A percentile compares a stretch with the other conserved stretches of the same genome.
phyloP scores from a whole-genome alignment of 2,797 vertebrate genomes.

The Lagodon rhomboides region DNA sequence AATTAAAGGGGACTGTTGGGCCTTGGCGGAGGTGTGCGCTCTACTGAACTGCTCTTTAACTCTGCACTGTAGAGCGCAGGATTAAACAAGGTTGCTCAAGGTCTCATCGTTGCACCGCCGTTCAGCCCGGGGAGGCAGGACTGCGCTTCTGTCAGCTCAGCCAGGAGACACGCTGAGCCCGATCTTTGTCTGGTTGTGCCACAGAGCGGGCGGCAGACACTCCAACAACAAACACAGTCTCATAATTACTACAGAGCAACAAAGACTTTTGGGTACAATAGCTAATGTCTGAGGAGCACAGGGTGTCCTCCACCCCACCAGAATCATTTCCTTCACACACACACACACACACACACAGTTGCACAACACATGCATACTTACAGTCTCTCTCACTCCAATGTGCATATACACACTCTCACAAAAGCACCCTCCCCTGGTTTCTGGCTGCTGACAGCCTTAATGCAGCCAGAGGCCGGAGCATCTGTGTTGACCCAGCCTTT shows the following conservation, averaged over 20 bases:
- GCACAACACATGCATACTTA: not conserved
- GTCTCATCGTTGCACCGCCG: not conserved
- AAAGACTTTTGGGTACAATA: slow-evolving; percentile 77
- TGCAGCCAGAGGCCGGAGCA: slow-evolving; percentile 55
- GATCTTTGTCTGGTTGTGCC: slow-evolving; percentile 43
- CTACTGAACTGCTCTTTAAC: not conserved
- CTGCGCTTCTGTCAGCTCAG: slow-evolving; percentile 37
- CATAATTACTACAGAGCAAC: slow-evolving; percentile 70
- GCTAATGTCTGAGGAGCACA: slow-evolving; percentile 60
- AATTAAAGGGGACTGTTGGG: too few species aligned
- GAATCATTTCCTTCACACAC: slow-evolving; percentile 47
- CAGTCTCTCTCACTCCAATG: not conserved
- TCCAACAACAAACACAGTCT: slow-evolving; percentile 69
- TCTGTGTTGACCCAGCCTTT: slow-evolving; percentile 81
- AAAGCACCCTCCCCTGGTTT: slow-evolving; percentile 35
- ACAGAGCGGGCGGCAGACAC: slow-evolving; percentile 48
- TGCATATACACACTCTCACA: slow-evolving; percentile 30
- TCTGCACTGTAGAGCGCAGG: not conserved
- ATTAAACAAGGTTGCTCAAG: not conserved
- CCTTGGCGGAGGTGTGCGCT: too few species aligned
- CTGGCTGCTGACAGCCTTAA: slow-evolving; percentile 47
- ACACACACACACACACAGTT: slow-evolving; percentile 9
- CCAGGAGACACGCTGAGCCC: slow-evolving; percentile 24
- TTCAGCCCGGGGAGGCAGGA: slow-evolving; percentile 1
- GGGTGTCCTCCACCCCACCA: slow-evolving; percentile 45